Evolutionary conservation across 1,140 invertebrate genomes (phyloP), one percentile per base, ranked within the genome.

Genomic region (Polypedilum vanderplanki): DNA sequence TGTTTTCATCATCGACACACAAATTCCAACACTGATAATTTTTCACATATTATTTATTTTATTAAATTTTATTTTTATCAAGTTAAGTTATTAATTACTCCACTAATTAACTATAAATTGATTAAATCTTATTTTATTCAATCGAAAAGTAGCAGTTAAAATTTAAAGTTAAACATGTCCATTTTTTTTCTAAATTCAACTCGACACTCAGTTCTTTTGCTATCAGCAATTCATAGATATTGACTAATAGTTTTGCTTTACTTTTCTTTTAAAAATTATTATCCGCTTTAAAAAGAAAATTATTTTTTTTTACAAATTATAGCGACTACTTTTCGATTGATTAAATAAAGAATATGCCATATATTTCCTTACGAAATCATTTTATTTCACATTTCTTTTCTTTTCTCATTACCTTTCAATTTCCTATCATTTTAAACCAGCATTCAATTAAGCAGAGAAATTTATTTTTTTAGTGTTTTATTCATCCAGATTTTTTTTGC

Each of bases 21-120:
- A 57, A 57, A 15, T 57, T 57, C 46, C 46, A 57, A 33, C 24
- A 33, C 24, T 33, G 24, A 33, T 33, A 33, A 33, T 33, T 33
- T 33, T 57, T 57, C 46, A 57, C n/a, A n/a, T n/a, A n/a, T 57
- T 57, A 57, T 57, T 57, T 4, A 57, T 15, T 57, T 57, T 15
- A n/a, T 57, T n/a, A 57, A n/a, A n/a, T 57, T 15, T 57, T 46
- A 10, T 1, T 57, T 57, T 57, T 57, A n/a, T n/a, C n/a, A 57
- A 57, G 12, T 57, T 57, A 57, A n/a, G 8, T 57, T 57, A n/a
- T 57, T n/a, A 12, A 57, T 57, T 57, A n/a, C n/a, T 57, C 46
- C 46, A 57, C n/a, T 57, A 57, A 57, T 57, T 12, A 57, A 57
- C 46, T 57, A 57, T 57, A 57, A 57, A 57, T 57, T 57, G 46